Evolutionary conservation across 2,113 vertebrate species (phyloP).

Genomic region (Cygnus buccinator): DNA sequence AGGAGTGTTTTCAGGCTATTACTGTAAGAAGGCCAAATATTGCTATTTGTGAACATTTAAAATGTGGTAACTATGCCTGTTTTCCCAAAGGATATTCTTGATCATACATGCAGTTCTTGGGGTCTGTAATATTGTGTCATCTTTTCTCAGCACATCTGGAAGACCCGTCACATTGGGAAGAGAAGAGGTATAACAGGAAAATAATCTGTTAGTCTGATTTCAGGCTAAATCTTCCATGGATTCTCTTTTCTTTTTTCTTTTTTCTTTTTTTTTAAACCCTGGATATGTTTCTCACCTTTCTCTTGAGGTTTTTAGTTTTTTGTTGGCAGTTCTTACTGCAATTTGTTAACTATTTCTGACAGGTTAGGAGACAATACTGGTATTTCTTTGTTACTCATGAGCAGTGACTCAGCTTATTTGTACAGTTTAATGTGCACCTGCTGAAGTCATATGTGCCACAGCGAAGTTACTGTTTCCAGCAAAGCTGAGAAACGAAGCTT

Average conservation of each 20-base stretch:
- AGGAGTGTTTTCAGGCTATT: not conserved
- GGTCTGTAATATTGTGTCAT: not conserved
- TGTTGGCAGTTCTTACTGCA: not conserved
- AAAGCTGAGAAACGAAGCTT: not conserved
- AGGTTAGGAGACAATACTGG: not conserved
- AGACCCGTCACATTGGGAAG: not conserved
- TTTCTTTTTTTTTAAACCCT: not conserved
- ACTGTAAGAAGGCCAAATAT: not conserved
- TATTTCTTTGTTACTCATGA: not conserved
- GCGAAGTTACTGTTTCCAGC: not conserved
- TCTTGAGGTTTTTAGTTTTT: not conserved
- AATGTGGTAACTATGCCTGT: not conserved
- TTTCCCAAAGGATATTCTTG: conserved; percentile 22
- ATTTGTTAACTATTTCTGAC: not conserved
- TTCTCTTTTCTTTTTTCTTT: not conserved
- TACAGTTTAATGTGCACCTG: not conserved
- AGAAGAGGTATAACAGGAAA: not conserved
- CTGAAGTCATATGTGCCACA: not conserved
- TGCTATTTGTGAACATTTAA: not conserved
- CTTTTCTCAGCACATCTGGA: conserved; percentile 8
- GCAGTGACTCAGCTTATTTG: conserved; percentile 31
- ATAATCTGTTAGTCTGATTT: conserved; percentile 54
- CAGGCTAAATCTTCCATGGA: not conserved
- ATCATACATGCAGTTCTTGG: not conserved
- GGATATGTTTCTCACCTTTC: not conserved